Percentiles rank a stretch among this genome's conserved stretches.
Conservation (phyloP, 2,888 invertebrate genomes). For the Mythimna vitellina region DNA sequence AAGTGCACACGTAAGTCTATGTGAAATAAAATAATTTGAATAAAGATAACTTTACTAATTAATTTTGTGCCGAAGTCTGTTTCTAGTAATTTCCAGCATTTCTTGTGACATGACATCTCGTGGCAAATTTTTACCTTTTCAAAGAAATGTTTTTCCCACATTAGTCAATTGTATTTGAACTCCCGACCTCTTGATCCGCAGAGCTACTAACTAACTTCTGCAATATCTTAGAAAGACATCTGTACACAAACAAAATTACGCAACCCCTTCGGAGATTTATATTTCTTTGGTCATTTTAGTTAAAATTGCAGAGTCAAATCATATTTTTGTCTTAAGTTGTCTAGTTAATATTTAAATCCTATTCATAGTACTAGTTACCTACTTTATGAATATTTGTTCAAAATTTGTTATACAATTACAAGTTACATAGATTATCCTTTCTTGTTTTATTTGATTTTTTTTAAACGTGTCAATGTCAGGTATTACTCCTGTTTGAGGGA, state of each 20-base stretch:
- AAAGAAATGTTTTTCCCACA: conserved; percentile 26
- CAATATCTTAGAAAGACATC: too few relatives aligned
- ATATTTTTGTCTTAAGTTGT: background rate
- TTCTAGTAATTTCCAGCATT: background rate
- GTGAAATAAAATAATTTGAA: too few relatives aligned
- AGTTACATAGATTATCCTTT: too few relatives aligned
- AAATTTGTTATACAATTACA: too few relatives aligned
- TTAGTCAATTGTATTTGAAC: conserved; percentile 38
- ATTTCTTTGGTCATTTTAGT: conserved; percentile 25
- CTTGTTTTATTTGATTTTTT: too few relatives aligned
- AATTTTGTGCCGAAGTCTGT: background rate
- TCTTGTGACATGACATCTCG: background rate
- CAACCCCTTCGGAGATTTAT: conserved; percentile 28
- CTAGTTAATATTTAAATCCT: background rate
- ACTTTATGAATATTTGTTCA: too few relatives aligned
- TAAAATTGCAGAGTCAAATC: background rate
- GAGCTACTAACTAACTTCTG: background rate
- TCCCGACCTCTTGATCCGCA: conserved; percentile 37
- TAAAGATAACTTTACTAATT: background rate
- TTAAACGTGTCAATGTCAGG: too few relatives aligned
- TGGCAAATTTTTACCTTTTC: conserved; percentile 13
- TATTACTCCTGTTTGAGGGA: too few relatives aligned
- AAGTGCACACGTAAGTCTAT: too few relatives aligned
- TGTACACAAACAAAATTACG: conserved; percentile 10
- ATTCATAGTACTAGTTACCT: conserved; percentile 11